Conservation (phyloP, 2,888 invertebrate genomes). For the Temnothorax rugatulus region DNA sequence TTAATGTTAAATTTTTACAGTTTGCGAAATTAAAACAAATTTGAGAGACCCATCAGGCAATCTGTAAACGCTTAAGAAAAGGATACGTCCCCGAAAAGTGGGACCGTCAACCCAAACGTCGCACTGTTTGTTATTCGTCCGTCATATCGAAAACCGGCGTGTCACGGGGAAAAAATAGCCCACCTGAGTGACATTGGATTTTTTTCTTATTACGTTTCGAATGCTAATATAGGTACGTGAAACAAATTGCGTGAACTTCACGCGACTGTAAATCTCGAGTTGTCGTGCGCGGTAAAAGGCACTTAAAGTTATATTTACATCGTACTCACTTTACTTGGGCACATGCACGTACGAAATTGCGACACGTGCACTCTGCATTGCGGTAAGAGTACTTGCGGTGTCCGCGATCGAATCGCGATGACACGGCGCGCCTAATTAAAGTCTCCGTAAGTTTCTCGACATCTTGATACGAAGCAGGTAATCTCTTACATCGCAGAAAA, state of each 20-base stretch:
- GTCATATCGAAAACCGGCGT: neutral
- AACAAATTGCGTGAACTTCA: neutral
- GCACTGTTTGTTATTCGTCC: neutral
- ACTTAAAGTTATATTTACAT: constrained; percentile 44
- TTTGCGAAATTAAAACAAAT: neutral
- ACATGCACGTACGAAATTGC: neutral
- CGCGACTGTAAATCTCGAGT: neutral
- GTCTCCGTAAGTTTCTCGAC: neutral
- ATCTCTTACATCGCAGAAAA: neutral
- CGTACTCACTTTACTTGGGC: neutral
- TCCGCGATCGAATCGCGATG: constrained; percentile 1
- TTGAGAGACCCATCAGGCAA: no score
- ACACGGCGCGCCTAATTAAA: neutral
- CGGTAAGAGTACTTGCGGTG: constrained; percentile 9
- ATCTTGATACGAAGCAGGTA: neutral
- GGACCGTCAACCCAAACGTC: neutral
- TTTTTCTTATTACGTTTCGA: neutral
- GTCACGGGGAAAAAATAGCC: constrained; percentile 7
- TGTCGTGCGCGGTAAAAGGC: neutral
- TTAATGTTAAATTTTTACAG: no score
- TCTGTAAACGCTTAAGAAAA: neutral
- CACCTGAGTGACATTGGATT: constrained; percentile 5
- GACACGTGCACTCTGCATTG: constrained; percentile 17
- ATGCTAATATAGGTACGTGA: neutral
- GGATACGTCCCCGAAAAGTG: neutral